These are phyloP conservation scores for Scaptomyza tumidula DNA, from an alignment of 2,888 invertebrate genomes.

Conservation along the genomic window DNA sequence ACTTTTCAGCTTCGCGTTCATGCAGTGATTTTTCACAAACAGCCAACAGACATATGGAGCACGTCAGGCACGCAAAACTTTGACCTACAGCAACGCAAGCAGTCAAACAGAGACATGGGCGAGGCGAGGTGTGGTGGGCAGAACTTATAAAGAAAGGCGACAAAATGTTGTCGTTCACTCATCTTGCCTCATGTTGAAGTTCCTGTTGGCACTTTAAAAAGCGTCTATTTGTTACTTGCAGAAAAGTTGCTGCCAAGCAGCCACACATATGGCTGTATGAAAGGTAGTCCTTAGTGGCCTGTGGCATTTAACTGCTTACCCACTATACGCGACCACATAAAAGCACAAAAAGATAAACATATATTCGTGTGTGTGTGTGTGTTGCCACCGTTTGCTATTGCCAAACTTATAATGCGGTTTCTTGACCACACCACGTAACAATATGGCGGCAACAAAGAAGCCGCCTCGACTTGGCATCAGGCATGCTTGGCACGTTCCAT, in stretches of 20 bases:
- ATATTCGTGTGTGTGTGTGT: background rate
- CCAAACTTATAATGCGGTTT: slow-evolving; percentile 51
- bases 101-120: background rate
- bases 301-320: slow-evolving; percentile 33
- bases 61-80: slow-evolving; percentile 48
- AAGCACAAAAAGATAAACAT: slow-evolving; percentile 19
- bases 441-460: slow-evolving; percentile 4
- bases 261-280: slow-evolving; percentile 1
- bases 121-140: background rate
- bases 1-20: slow-evolving; percentile 43
- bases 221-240: slow-evolving; percentile 58
- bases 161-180: slow-evolving; percentile 63
- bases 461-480: background rate
- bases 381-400: slow-evolving; percentile 14
- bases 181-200: slow-evolving; percentile 29
- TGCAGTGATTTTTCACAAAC: slow-evolving; percentile 58
- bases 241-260: slow-evolving; percentile 27
- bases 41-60: slow-evolving; percentile 31
- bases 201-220: slow-evolving; percentile 59
- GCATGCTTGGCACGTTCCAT: slow-evolving; percentile 64
- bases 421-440: slow-evolving; percentile 27
- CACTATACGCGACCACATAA: slow-evolving; percentile 47
- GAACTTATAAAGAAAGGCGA: slow-evolving; percentile 57
- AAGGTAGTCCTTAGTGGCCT: slow-evolving; percentile 32
- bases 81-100: slow-evolving; percentile 35